A percentile compares a stretch with the other conserved stretches of the same genome.
phyloP scores from a whole-genome alignment of 2,113 vertebrate species.

The Choloepus hoffmanni region DNA sequence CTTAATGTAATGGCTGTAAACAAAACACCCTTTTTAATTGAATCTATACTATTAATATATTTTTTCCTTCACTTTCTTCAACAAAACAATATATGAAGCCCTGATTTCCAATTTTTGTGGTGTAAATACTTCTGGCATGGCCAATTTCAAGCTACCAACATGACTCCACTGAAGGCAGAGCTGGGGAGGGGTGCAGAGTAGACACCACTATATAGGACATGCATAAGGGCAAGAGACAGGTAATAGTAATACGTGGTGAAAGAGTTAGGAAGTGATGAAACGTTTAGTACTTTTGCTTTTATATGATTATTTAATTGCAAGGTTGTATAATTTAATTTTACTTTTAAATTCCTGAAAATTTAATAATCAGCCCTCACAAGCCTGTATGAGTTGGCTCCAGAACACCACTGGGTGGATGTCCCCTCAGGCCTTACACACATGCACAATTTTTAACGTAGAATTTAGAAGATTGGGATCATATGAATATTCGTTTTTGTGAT shows the following conservation, averaged over 20 bases:
- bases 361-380: not conserved
- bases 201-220: not conserved
- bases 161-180: not conserved
- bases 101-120: not conserved
- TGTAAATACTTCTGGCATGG: not conserved
- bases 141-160: not conserved
- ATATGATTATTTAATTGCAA: not conserved
- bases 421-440: not conserved
- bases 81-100: not conserved
- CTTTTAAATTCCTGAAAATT: not conserved
- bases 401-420: not conserved
- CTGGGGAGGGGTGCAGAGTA: not conserved
- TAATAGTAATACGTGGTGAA: not conserved
- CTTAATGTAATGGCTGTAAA: not conserved
- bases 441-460: not conserved
- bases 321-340: slow-evolving; percentile 40
- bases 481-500: not conserved
- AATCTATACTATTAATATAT: not conserved
- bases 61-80: slow-evolving; percentile 11
- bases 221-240: not conserved
- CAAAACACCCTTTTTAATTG: not conserved
- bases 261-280: not conserved
- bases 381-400: not conserved
- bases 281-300: slow-evolving; percentile 4
- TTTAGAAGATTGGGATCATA: not conserved